Conservation (phyloP, 1,140 invertebrate genomes). For the Tetragnatha versicolor region DNA sequence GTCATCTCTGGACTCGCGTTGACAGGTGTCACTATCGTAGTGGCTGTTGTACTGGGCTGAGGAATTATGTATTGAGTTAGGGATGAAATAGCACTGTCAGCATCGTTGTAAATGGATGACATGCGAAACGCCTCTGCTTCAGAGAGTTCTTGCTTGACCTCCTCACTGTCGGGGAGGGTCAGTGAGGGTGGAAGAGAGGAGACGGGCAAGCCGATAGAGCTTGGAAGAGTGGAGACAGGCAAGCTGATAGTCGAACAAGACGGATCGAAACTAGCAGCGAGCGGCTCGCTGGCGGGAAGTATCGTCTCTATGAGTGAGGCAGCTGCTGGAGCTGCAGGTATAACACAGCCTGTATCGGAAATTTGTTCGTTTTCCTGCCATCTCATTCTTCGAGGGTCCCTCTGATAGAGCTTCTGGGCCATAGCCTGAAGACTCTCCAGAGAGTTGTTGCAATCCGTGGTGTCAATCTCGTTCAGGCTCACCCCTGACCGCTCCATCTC, state of each 20-base stretch:
- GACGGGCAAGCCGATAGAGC: not conserved
- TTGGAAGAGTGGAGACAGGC: not conserved
- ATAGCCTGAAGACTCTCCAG: conserved; percentile 82
- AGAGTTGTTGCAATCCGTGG: conserved; percentile 91
- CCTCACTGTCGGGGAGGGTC: not conserved
- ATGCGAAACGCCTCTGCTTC: conserved; percentile 12
- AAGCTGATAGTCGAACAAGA: not conserved
- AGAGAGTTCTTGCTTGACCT: conserved; percentile 26
- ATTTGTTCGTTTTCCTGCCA: conserved; percentile 43
- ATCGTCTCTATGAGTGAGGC: conserved; percentile 32
- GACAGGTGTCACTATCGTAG: not conserved
- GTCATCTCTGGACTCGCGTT: not conserved
- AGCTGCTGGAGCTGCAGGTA: not conserved
- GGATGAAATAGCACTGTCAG: conserved; percentile 19
- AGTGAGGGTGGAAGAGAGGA: not conserved
- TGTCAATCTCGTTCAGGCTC: conserved; percentile 91
- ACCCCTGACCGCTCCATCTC: conserved; percentile 90
- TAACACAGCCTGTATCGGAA: conserved; percentile 3
- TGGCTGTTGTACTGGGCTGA: too few relatives aligned
- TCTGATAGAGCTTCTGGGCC: conserved; percentile 79
- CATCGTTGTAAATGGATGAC: not conserved
- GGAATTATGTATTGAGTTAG: conserved; percentile 7
- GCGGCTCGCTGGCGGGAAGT: conserved; percentile 20
- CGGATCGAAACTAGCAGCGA: conserved; percentile 28
- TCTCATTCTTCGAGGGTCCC: conserved; percentile 57